These are phyloP conservation scores for Tachystola acroxantha DNA, from an alignment of 2,888 invertebrate genomes.

Conservation along the genomic window DNA sequence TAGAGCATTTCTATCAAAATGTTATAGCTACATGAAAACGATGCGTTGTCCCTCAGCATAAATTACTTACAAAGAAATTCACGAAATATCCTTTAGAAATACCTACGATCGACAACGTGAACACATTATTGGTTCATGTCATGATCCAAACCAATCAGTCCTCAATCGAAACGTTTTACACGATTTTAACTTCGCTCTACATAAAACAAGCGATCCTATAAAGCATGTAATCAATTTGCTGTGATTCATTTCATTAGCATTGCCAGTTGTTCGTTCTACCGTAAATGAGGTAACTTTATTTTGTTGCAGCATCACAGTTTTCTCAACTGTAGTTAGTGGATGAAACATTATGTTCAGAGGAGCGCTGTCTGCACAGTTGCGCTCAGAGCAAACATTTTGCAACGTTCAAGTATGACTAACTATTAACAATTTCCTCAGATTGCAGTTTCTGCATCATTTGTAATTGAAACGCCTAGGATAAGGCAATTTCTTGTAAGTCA, in stretches of 20 bases:
- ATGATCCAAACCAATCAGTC: too few relatives aligned
- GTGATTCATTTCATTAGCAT: slow-evolving; percentile 27
- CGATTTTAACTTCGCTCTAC: background rate
- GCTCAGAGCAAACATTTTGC: slow-evolving; percentile 30
- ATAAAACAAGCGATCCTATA: slow-evolving; percentile 4
- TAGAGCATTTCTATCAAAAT: too few relatives aligned
- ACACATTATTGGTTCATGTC: too few relatives aligned
- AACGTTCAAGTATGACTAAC: slow-evolving; percentile 29
- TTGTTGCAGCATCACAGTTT: slow-evolving; percentile 39
- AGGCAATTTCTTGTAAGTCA: too few relatives aligned
- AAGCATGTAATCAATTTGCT: slow-evolving; percentile 14
- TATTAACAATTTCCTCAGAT: slow-evolving; percentile 25
- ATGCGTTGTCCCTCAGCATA: too few relatives aligned
- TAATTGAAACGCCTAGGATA: slow-evolving; percentile 1
- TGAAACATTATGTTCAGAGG: slow-evolving; percentile 21
- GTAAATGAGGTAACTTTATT: slow-evolving; percentile 38
- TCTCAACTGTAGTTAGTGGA: slow-evolving; percentile 30
- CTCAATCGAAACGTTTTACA: too few relatives aligned
- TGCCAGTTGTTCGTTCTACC: slow-evolving; percentile 39
- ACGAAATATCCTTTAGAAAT: too few relatives aligned
- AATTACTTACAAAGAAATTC: too few relatives aligned
- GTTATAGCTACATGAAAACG: too few relatives aligned
- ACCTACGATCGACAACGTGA: too few relatives aligned
- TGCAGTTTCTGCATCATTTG: slow-evolving; percentile 15
- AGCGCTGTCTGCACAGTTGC: slow-evolving; percentile 2